phyloP scores from a whole-genome alignment of 2,797 vertebrate species.

The Nannoperca australis region DNA sequence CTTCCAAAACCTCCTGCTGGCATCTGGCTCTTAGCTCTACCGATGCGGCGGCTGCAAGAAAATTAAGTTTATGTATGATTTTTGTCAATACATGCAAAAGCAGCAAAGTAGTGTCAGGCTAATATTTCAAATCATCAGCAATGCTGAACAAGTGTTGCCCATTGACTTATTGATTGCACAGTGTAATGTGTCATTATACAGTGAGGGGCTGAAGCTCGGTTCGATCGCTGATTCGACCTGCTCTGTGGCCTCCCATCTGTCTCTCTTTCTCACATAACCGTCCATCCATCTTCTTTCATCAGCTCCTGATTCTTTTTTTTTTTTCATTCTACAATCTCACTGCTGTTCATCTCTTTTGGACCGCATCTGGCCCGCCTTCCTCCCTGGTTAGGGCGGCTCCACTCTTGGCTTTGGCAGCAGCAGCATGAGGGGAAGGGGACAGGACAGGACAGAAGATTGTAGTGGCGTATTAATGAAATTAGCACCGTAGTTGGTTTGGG shows the following conservation, averaged over 20 bases:
- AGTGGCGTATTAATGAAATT: constrained; percentile 82
- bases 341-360: constrained; percentile 41
- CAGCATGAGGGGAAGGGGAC: constrained; percentile 46
- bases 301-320: constrained; percentile 25
- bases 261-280: constrained; percentile 84
- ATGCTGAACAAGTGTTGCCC: constrained; percentile 81
- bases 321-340: constrained; percentile 7
- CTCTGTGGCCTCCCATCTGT: constrained; percentile 80
- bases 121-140: constrained; percentile 78
- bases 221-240: constrained; percentile 75
- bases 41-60: constrained; percentile 45
- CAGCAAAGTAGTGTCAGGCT: constrained; percentile 67
- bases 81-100: constrained; percentile 67
- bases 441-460: constrained; percentile 64
- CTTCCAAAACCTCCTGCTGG: constrained; percentile 50
- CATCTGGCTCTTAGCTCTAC: constrained; percentile 77
- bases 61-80: constrained; percentile 80
- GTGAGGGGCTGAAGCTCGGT: constrained; percentile 72
- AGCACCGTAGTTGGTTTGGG: constrained; percentile 74
- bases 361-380: constrained; percentile 48
- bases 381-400: constrained; percentile 29
- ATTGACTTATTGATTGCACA: constrained; percentile 83
- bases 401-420: constrained; percentile 34
- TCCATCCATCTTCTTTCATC: constrained; percentile 79
- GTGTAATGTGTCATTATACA: constrained; percentile 84